Base-by-base conservation (phyloP, 2,888 invertebrate genomes). In the Hirtodrosophila histrioides region DNA sequence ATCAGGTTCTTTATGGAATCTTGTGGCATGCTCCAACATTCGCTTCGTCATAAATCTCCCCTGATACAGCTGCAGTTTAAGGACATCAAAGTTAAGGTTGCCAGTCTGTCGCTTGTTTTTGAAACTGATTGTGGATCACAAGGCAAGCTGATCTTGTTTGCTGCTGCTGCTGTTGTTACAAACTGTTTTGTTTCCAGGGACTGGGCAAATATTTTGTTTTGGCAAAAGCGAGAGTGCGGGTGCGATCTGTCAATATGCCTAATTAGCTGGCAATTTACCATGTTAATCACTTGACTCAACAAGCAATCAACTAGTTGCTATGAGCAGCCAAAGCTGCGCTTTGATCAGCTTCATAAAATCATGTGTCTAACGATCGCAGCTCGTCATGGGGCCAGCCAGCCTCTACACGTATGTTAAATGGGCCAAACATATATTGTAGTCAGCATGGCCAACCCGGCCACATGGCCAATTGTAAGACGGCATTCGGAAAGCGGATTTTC, bases 401-500 rank as follows among this genome's bases (percentile, higher is more conserved):
- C 17, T 27, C 7, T 7, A 40, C 23, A 7, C 6, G 33, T 24
- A 41, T 33, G 37, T 39, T 11, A 61, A 70, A 74, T 74, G 53
- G 75, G 44, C 61, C 55, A 56, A 62, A 46, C 29, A 48, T 33
- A 11, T n/a, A n/a, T n/a, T n/a, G 12, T 33, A 44, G 39, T 23
- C 53, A 17, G 35, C 48, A 50, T 48, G 51, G 43, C 44, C 46
- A 54, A n/a, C n/a, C n/a, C n/a, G n/a, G 46, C 44, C 74, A 79
- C 79, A 75, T 71, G 79, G 64, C 62, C 86, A 57, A 67, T 66
- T 63, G 48, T 49, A 23, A 49, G 46, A 35, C 45, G 35, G 27
- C 29, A 46, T 46, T 50, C 41, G 39, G 11, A 29, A 31, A 11
- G 11, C 23, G 10, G 10, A 41, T 33, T 73, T 55, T 64, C 5